Evolutionary conservation across 2,113 vertebrate genomes (phyloP), one percentile per base, ranked within the genome.

Genomic region (Oreotrochilus melanogaster): DNA sequence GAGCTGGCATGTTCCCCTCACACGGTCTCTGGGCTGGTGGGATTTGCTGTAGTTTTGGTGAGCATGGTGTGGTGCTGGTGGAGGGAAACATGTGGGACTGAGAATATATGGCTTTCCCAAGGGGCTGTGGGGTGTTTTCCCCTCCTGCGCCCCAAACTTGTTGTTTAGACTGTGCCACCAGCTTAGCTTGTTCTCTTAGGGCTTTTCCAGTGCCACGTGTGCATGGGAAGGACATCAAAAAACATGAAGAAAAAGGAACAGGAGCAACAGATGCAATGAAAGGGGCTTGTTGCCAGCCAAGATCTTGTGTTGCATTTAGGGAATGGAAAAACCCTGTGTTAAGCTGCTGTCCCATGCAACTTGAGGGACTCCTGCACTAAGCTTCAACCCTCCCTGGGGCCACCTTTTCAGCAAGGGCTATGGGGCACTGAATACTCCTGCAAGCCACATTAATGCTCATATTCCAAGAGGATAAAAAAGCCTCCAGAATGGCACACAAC

Each of bases 1-100:
- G 33, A 75, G 42, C 19, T 10, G 62, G 53, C 62, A 79, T 0
- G 0, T 14, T 86, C 33, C 13, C 27, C 18, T 67, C 0, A 0
- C 0, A 0, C 0, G 1, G 33, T 21, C 0, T 28, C 75, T 37
- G 43, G 37, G 61, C 75, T 72, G 33, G 48, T 15, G 43, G 66
- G 28, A 50, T 17, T 8, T 57, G 60, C 73, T 33, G 62, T 17
- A 71, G 62, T 1, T 0, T 3, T 31, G 50, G 53, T 39, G 35
- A 39, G 30, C 1, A 0, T 9, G 64, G 31, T 43, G 47, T 18
- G 73, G 15, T 53, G 30, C 56, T 84, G 42, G 21, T 61, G 51
- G 11, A 48, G 15, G 45, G 48, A 37, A 64, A n/a, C 45, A 48
- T 21, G 6, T 0, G 0, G 14, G 16, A 42, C n/a, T n/a, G 50